Conservation (phyloP, 2,797 vertebrate genomes). For the Delichon dasypus region DNA sequence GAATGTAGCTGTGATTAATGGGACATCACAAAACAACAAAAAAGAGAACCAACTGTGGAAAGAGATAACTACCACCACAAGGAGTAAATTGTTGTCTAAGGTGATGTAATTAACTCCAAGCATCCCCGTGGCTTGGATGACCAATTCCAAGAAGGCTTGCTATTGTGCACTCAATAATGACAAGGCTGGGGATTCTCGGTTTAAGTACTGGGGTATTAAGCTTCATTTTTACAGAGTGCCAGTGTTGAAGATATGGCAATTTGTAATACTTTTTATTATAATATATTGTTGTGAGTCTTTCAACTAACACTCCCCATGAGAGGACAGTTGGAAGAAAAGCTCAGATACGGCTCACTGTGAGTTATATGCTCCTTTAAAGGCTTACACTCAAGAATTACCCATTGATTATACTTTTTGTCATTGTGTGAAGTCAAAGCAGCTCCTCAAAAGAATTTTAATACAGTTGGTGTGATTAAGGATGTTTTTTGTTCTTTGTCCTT, state of each 20-base stretch:
- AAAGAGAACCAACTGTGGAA: constrained; percentile 81
- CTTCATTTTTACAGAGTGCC: constrained; percentile 62
- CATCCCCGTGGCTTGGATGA: constrained; percentile 62
- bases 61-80: constrained; percentile 87
- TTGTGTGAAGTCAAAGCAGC: background rate
- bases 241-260: constrained; percentile 56
- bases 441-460: constrained; percentile 12
- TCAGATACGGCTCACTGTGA: background rate
- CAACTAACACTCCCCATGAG: background rate
- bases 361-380: constrained; percentile 52
- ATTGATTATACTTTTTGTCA: background rate
- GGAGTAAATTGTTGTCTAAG: constrained; percentile 83
- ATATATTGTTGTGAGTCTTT: constrained; percentile 44
- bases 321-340: constrained; percentile 24
- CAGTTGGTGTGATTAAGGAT: background rate
- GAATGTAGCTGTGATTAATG: constrained; percentile 91
- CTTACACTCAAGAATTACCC: constrained; percentile 5
- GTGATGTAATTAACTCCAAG: constrained; percentile 87
- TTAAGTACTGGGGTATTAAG: constrained; percentile 61
- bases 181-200: constrained; percentile 36
- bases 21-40: constrained; percentile 77
- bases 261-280: constrained; percentile 48
- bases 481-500: background rate
- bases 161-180: constrained; percentile 71
- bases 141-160: constrained; percentile 41